These are phyloP conservation scores for Nephrocerus scutellatus DNA, from an alignment of 2,888 invertebrate genomes.

Conservation along the genomic window DNA sequence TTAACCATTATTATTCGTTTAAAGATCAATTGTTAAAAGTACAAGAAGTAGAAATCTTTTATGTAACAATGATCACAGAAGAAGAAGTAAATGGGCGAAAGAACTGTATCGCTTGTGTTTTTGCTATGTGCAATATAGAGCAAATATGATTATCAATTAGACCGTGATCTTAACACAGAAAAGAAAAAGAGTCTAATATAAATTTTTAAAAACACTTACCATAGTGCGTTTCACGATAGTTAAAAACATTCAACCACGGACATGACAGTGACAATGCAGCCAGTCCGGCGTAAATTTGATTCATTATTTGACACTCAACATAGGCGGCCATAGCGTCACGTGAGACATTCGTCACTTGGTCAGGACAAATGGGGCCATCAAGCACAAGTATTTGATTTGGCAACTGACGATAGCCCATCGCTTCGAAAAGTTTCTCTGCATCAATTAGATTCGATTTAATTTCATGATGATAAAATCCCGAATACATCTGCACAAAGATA, in stretches of 20 bases:
- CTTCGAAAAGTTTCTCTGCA: conserved; percentile 67
- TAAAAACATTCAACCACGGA: conserved; percentile 61
- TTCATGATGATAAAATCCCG: conserved; percentile 83
- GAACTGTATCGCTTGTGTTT: too few relatives aligned
- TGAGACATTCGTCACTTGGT: conserved; percentile 70
- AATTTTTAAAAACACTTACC: too few relatives aligned
- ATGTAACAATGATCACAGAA: too few relatives aligned
- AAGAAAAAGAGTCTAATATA: too few relatives aligned
- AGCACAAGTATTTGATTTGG: conserved; percentile 52
- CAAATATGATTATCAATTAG: too few relatives aligned
- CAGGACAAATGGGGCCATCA: conserved; percentile 73
- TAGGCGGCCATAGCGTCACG: conserved; percentile 79
- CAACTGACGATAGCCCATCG: conserved; percentile 73
- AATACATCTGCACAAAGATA: conserved; percentile 59
- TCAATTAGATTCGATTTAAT: conserved; percentile 73
- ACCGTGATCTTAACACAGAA: too few relatives aligned
- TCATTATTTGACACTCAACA: conserved; percentile 81
- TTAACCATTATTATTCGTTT: too few relatives aligned
- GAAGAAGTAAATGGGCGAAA: too few relatives aligned
- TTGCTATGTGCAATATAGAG: too few relatives aligned
- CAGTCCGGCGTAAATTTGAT: conserved; percentile 63
- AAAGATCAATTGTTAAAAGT: too few relatives aligned
- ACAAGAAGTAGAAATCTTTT: too few relatives aligned
- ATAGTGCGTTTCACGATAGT: conserved; percentile 41
- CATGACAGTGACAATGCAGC: conserved; percentile 52